Conservation (phyloP, 2,888 invertebrate species). For the Nomada fucata region DNA sequence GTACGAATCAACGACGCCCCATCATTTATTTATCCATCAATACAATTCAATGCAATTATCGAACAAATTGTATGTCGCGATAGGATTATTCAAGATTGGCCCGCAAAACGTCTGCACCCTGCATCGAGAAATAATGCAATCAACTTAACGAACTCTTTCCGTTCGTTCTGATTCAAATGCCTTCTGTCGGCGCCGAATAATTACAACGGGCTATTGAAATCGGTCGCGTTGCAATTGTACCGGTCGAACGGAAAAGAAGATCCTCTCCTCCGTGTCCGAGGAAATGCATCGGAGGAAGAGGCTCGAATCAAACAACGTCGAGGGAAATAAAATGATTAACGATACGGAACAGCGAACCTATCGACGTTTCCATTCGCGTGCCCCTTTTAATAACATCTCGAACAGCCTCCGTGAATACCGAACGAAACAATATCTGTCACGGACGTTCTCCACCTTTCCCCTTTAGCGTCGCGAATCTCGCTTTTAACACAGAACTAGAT, state of each 20-base stretch:
- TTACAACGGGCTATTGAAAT: too few species aligned
- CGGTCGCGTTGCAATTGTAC: too few species aligned
- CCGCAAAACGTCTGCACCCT: too few species aligned
- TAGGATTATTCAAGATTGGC: too few species aligned
- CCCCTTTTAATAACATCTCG: conserved; percentile 41
- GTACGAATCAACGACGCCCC: conserved; percentile 17
- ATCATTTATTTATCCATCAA: conserved; percentile 3
- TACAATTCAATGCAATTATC: neutral
- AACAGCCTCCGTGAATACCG: conserved; percentile 55
- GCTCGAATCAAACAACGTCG: neutral
- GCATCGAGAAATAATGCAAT: too few species aligned
- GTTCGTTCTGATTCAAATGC: too few species aligned
- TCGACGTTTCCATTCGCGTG: conserved; percentile 53
- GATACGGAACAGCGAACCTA: conserved; percentile 47
- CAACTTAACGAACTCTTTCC: too few species aligned
- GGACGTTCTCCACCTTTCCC: conserved; percentile 5
- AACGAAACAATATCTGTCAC: conserved; percentile 40
- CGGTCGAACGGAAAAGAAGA: too few species aligned
- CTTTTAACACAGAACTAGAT: conserved; percentile 54
- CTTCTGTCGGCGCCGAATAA: too few species aligned
- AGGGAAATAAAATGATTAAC: neutral
- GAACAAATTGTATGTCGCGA: too few species aligned
- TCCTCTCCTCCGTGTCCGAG: too few species aligned
- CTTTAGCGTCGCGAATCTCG: conserved; percentile 21
- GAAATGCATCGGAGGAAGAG: neutral